These are phyloP conservation scores for Lithophane leautieri DNA, from an alignment of 2,888 invertebrate species.

Conservation along the genomic window DNA sequence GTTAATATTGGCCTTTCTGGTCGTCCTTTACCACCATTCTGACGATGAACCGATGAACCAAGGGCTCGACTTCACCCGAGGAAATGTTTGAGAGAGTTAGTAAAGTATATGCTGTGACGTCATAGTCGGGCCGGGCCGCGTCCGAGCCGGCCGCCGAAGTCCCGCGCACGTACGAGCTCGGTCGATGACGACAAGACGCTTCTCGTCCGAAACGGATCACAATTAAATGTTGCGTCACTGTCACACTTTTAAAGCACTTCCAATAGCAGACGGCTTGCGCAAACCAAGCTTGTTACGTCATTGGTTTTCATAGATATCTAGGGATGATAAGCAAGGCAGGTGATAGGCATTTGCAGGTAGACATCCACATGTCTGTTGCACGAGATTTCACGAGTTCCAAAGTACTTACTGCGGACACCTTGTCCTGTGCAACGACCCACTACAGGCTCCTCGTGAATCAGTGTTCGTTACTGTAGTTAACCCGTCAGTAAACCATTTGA, in stretches of 20 bases:
- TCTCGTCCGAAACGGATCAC: slow-evolving; percentile 2
- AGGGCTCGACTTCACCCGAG: background rate
- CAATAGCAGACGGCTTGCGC: background rate
- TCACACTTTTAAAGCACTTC: slow-evolving; percentile 3
- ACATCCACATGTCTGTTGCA: background rate
- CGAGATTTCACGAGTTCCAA: background rate
- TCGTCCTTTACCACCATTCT: background rate
- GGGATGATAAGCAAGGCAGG: too few relatives aligned
- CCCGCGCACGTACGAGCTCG: slow-evolving; percentile 17
- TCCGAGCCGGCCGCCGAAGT: background rate
- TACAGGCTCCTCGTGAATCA: too few relatives aligned
- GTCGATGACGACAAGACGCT: slow-evolving; percentile 18
- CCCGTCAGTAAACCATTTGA: background rate
- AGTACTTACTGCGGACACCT: background rate
- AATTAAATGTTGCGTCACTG: slow-evolving; percentile 14
- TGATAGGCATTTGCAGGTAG: background rate
- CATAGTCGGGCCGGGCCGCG: background rate
- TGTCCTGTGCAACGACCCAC: too few relatives aligned
- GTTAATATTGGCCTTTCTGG: too few relatives aligned
- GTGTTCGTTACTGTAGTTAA: background rate
- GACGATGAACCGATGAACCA: background rate
- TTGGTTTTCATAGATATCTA: background rate
- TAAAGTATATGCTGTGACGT: slow-evolving; percentile 16
- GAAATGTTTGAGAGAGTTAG: background rate
- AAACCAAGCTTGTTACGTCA: background rate